Percentiles rank a stretch among this genome's conserved stretches.
phyloP scores from a whole-genome alignment of 2,888 invertebrate species.

The Tachystola acroxantha region DNA sequence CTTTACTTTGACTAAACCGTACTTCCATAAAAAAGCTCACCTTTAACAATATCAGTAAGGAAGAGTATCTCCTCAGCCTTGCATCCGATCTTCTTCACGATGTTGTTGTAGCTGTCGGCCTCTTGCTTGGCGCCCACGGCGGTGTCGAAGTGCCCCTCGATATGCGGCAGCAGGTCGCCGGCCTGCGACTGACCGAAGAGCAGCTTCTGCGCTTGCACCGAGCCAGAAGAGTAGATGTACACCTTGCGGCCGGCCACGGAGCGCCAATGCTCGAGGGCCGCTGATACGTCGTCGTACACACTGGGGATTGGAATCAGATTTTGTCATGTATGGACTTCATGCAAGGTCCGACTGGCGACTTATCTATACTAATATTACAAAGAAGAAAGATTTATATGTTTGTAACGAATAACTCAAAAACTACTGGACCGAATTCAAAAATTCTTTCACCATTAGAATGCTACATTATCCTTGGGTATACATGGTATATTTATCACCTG shows the following conservation, averaged over 20 bases:
- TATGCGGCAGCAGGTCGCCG: constrained; percentile 85
- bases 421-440: too few species aligned
- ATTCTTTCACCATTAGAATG: too few species aligned
- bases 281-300: constrained; percentile 91
- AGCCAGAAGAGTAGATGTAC: constrained; percentile 95
- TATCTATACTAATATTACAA: too few species aligned
- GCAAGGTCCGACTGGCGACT: too few species aligned
- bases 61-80: constrained; percentile 86
- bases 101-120: constrained; percentile 86
- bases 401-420: too few species aligned
- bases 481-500: too few species aligned
- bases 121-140: constrained; percentile 90
- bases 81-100: constrained; percentile 82
- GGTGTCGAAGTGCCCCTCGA: constrained; percentile 93
- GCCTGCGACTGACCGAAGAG: constrained; percentile 86
- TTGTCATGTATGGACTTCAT: too few species aligned
- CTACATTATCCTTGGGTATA: too few species aligned
- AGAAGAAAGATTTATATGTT: too few species aligned
- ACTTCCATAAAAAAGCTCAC: constrained; percentile 55
- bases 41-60: constrained; percentile 90
- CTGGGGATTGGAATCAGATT: constrained; percentile 68
- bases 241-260: constrained; percentile 81
- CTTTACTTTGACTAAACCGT: too few species aligned
- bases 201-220: constrained; percentile 92
- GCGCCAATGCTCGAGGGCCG: constrained; percentile 85